A percentile compares a stretch with the other conserved stretches of the same genome.
These are phyloP conservation scores for Glaucidium brasilianum DNA, from an alignment of 2,113 vertebrate species.

Conservation along the genomic window DNA sequence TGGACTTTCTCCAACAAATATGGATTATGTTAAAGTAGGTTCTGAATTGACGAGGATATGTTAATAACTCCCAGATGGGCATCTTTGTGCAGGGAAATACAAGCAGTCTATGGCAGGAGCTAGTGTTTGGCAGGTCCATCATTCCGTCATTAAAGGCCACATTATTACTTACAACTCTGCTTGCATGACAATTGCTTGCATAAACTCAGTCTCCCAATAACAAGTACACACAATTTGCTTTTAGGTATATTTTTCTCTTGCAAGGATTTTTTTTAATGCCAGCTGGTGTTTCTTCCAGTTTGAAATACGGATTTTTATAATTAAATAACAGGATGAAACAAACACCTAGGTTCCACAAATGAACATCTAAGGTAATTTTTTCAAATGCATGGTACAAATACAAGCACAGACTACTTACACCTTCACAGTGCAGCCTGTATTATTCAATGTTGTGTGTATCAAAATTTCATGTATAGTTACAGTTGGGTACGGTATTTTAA, in stretches of 20 bases:
- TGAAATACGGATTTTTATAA: background rate
- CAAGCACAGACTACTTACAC: background rate
- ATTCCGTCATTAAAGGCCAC: constrained; percentile 99
- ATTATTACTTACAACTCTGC: constrained; percentile 98
- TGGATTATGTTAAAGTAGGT: constrained; percentile 99
- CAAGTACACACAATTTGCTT: constrained; percentile 43
- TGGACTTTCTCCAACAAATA: constrained; percentile 99
- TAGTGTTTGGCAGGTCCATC: constrained; percentile 99
- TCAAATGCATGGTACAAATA: background rate
- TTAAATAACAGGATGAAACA: background rate
- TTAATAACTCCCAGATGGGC: constrained; percentile 99
- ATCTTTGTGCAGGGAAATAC: constrained; percentile 86
- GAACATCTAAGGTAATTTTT: background rate
- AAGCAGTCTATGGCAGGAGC: constrained; percentile 88
- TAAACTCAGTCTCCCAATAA: constrained; percentile 75
- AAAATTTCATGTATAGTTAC: background rate
- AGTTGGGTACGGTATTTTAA: background rate
- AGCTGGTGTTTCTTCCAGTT: background rate
- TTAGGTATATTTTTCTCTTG: constrained; percentile 13
- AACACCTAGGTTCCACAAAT: background rate
- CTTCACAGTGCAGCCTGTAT: background rate
- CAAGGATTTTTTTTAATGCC: background rate
- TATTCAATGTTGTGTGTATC: background rate
- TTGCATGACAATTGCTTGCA: constrained; percentile 96
- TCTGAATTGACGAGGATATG: constrained; percentile 98